phyloP scores from a whole-genome alignment of 2,113 vertebrate species.

The Nipponia nippon region DNA sequence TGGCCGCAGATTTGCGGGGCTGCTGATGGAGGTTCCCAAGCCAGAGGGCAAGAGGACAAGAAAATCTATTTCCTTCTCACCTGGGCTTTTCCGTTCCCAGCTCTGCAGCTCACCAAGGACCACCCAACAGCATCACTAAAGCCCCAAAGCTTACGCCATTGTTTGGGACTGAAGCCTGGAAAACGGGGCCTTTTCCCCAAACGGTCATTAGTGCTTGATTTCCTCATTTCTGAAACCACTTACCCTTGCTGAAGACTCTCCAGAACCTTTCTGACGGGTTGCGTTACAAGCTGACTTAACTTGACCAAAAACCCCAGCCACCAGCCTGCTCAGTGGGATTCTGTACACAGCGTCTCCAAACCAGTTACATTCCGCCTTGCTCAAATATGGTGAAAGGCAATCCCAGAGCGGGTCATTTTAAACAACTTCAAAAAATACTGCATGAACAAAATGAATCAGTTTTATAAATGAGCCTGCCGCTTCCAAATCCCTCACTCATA shows the following conservation, averaged over 20 bases:
- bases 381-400: background rate
- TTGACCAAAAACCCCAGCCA: background rate
- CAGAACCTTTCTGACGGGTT: background rate
- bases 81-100: background rate
- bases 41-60: background rate
- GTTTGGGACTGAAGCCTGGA: background rate
- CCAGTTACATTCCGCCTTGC: background rate
- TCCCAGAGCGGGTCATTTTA: background rate
- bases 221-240: background rate
- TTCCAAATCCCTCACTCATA: background rate
- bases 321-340: background rate
- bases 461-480: background rate
- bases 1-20: fast-evolving
- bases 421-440: background rate
- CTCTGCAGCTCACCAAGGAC: background rate
- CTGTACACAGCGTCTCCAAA: background rate
- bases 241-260: background rate
- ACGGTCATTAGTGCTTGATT: background rate
- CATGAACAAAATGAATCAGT: background rate
- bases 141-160: background rate
- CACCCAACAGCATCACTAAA: background rate
- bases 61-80: background rate
- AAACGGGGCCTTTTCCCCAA: background rate
- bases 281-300: background rate
- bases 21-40: background rate